phyloP scores from a whole-genome alignment of 2,113 vertebrate species.

The Bungarus multicinctus region DNA sequence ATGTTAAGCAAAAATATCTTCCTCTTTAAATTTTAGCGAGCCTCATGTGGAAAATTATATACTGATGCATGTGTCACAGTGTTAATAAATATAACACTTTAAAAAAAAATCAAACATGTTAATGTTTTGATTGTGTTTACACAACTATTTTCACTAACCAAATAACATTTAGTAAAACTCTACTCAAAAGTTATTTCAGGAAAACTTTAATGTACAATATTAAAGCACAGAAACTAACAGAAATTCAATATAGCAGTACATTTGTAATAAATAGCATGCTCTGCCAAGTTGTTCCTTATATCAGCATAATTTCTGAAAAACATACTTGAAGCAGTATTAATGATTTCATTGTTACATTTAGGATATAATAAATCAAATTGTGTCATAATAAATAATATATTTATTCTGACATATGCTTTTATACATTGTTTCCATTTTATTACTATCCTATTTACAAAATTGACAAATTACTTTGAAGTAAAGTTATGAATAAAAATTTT shows the following conservation, averaged over 20 bases:
- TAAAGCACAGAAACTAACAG: background rate
- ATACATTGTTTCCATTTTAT: constrained; percentile 19
- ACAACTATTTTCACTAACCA: background rate
- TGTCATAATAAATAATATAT: background rate
- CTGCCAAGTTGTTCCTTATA: background rate
- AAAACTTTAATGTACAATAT: background rate
- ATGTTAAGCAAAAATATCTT: background rate
- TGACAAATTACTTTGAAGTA: constrained; percentile 47
- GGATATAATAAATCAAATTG: background rate
- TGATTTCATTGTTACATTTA: constrained; percentile 28
- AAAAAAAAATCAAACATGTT: background rate
- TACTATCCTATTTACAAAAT: constrained; percentile 49
- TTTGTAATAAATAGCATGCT: background rate
- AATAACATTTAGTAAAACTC: background rate
- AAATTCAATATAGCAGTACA: background rate
- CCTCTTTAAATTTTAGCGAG: constrained; percentile 31
- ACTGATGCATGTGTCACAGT: background rate
- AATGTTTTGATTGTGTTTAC: background rate
- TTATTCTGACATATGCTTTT: background rate
- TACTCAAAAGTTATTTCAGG: background rate
- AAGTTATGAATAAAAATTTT: constrained; percentile 27
- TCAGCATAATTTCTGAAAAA: background rate
- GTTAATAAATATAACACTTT: background rate
- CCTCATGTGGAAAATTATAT: background rate
- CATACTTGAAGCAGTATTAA: constrained; percentile 37